Conservation (phyloP, 2,888 invertebrate species). For the Cephus spinipes region DNA sequence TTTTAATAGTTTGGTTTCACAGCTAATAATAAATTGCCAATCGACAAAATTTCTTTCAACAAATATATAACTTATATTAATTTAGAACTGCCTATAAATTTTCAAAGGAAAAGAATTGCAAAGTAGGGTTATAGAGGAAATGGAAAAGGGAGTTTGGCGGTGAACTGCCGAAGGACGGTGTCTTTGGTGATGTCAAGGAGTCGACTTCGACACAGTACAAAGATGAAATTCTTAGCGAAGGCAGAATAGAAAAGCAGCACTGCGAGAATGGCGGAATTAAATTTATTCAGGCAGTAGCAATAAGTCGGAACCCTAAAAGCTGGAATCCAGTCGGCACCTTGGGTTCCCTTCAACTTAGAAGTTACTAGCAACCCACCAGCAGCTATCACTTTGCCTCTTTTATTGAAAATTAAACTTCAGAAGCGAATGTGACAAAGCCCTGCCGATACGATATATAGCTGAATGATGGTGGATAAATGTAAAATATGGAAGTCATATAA, state of each 20-base stretch:
- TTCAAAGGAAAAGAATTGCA: not conserved
- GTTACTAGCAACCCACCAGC: not conserved
- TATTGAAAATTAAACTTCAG: not conserved
- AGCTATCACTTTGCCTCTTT: not conserved
- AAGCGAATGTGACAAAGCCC: not conserved
- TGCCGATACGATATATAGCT: not conserved
- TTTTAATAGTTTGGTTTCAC: too few relatives aligned
- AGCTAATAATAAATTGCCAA: too few relatives aligned
- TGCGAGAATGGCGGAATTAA: conserved; percentile 57
- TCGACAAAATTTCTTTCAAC: too few relatives aligned
- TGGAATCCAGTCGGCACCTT: conserved; percentile 46
- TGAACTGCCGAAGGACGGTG: conserved; percentile 19
- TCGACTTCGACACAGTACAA: conserved; percentile 38
- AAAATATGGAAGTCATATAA: not conserved
- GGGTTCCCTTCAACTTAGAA: not conserved
- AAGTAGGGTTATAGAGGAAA: not conserved
- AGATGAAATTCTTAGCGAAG: conserved; percentile 56
- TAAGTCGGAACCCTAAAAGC: conserved; percentile 60
- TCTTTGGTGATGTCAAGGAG: conserved; percentile 37
- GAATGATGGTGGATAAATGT: not conserved
- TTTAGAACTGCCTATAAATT: not conserved
- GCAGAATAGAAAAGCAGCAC: conserved; percentile 42
- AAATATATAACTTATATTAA: not conserved
- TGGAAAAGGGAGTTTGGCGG: not conserved
- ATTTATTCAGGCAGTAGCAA: conserved; percentile 64